Percentiles rank a stretch among this genome's conserved stretches.
Conservation (phyloP, 1,140 invertebrate species). For the Drosophila guanche region DNA sequence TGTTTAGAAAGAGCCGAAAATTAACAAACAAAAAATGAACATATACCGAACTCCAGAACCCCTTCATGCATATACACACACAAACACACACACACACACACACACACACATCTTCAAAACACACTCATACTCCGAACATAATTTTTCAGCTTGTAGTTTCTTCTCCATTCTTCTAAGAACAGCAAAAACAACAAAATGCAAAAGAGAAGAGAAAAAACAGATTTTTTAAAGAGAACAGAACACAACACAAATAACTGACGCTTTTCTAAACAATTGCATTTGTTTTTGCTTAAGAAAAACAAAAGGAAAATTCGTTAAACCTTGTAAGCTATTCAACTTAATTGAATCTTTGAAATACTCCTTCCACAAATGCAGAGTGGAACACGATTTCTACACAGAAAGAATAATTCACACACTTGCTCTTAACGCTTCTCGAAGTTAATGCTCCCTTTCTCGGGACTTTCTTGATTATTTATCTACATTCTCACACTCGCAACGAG, state of each 20-base stretch:
- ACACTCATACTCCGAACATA: conserved; percentile 34
- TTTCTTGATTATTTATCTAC: conserved; percentile 50
- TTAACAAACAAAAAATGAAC: conserved; percentile 58
- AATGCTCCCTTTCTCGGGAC: conserved; percentile 19
- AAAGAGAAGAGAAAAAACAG: conserved; percentile 41
- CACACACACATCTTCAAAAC: conserved; percentile 19
- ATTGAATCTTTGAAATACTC: conserved; percentile 67
- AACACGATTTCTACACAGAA: conserved; percentile 56
- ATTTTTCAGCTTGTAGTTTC: conserved; percentile 74
- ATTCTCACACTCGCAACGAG: conserved; percentile 13
- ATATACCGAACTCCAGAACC: conserved; percentile 57
- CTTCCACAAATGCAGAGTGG: conserved; percentile 63
- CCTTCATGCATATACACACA: conserved; percentile 38
- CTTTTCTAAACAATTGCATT: conserved; percentile 80
- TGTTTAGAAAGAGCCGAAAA: conserved; percentile 70
- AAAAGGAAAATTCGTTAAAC: conserved; percentile 53
- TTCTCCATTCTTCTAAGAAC: conserved; percentile 66
- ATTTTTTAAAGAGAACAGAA: conserved; percentile 46
- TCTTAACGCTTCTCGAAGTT: conserved; percentile 33
- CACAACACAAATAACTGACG: conserved; percentile 54
- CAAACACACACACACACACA: conserved; percentile 38
- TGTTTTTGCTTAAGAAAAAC: conserved; percentile 67
- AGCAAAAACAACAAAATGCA: conserved; percentile 6
- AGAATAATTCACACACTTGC: conserved; percentile 61
- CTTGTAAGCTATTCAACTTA: conserved; percentile 34